Base-by-base conservation (phyloP, 2,888 invertebrate genomes). In the Belgica antarctica region DNA sequence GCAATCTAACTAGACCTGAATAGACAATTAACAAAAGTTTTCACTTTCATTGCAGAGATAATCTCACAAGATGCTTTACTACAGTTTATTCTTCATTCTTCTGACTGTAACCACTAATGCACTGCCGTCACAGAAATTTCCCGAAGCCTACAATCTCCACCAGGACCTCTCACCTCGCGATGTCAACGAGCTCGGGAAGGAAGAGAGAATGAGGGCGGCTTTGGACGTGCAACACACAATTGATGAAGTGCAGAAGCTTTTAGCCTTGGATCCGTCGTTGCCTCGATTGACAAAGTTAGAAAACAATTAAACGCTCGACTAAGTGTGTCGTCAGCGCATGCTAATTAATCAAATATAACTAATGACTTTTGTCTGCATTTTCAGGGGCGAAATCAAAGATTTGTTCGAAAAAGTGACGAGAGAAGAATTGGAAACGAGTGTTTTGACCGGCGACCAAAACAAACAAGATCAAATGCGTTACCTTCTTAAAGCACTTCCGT, bases 391-490 rank as follows among this genome's bases (percentile, higher is more conserved):
- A 74, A 80, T 80, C 66, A 78, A 80, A 73, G 80, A 80, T 66
- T 75, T 80, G 12, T 80, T 80, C 73, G 80, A 80, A 71, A 78
- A 80, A 74, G 80, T 80, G 0, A 79, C 80, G 1, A 76, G 76
- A 57, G 79, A 80, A 72, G 80, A 80, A 71, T 79, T 79, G 70
- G 76, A 77, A 71, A 79, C 77, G 73, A 80, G 80, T 72, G 71
- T 80, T 25, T 75, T 75, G 65, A 74, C 74, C n/a, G 80, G 80
- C 2, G 80, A 80, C 72, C 74, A 76, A 72, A 75, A 75, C 7
- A 76, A 79, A 1, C 79, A 80, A n/a, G 77, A 77, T 71, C 78
- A 79, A 71, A 80, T 80, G 80, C 75, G 79, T 0, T 78, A 80
- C 0, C 71, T 80, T 31, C 80, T 80, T 80, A 71, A 80, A 17